Percentiles rank a stretch among this genome's conserved stretches.
These are phyloP conservation scores for Ctenomys sociabilis DNA, from an alignment of 2,113 vertebrate species.

Conservation along the genomic window DNA sequence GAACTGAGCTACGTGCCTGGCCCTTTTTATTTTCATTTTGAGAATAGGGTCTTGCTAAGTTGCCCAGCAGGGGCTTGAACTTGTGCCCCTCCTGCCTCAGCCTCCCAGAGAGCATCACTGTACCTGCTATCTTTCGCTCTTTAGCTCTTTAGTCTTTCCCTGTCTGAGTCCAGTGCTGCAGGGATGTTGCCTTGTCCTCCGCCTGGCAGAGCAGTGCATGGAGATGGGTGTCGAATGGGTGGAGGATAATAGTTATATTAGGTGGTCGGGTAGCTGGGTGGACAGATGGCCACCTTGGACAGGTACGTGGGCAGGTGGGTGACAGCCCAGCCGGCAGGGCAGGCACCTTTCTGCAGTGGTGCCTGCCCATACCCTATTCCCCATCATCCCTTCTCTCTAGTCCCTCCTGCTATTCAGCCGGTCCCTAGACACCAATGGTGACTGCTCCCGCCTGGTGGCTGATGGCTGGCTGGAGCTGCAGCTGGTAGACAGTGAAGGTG, in stretches of 20 bases:
- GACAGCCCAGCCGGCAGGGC: fast-evolving
- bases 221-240: not conserved
- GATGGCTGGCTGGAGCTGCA: constrained; percentile 93
- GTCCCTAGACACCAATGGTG: constrained; percentile 91
- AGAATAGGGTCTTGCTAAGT: not conserved
- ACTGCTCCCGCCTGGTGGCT: constrained; percentile 91
- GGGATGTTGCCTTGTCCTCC: not conserved
- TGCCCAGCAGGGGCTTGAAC: not conserved
- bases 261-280: not conserved
- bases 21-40: not conserved
- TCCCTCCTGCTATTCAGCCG: constrained; percentile 91
- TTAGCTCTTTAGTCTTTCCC: not conserved
- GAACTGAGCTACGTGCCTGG: not conserved
- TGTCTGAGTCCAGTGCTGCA: not conserved
- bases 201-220: not conserved
- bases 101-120: not conserved
- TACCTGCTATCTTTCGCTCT: too few relatives aligned
- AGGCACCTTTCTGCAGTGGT: fast-evolving
- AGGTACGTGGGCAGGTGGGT: too few relatives aligned
- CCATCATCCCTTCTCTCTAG: constrained; percentile 75
- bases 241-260: too few relatives aligned
- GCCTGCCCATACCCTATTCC: fast-evolving
- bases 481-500: constrained; percentile 81
- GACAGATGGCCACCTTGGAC: too few relatives aligned
- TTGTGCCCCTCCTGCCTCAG: not conserved